Evolutionary conservation across 2,888 invertebrate genomes (phyloP).

Genomic region (Phrixothrix hirtus): DNA sequence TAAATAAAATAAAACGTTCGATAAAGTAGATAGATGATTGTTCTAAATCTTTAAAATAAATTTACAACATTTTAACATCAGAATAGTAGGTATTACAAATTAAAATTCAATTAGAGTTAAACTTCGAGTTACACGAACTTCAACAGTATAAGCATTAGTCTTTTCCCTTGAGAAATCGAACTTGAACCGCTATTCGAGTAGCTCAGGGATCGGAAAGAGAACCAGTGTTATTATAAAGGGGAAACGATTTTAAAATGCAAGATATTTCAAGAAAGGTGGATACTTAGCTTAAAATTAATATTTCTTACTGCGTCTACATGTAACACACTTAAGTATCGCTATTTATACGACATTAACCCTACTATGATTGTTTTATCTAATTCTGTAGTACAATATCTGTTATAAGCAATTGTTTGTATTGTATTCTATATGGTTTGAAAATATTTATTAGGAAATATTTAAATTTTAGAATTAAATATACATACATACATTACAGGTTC

Average conservation of each 20-base stretch:
- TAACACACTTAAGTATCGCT: not conserved
- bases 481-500: no score
- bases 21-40: no score
- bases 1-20: no score
- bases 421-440: no score
- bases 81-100: conserved; percentile 27
- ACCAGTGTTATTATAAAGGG: conserved; percentile 31
- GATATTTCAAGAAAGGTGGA: conserved; percentile 12
- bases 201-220: conserved; percentile 30
- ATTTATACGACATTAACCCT: no score
- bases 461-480: no score
- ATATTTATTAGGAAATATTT: no score
- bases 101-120: conserved; percentile 32
- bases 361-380: no score
- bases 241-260: conserved; percentile 24
- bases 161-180: conserved; percentile 34
- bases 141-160: conserved; percentile 31
- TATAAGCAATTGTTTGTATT: no score
- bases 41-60: not conserved
- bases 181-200: conserved; percentile 31
- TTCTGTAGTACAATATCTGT: no score
- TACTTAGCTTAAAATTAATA: not conserved
- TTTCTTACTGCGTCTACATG: not conserved
- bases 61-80: conserved; percentile 2
- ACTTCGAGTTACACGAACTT: conserved; percentile 30